A percentile compares a stretch with the other conserved stretches of the same genome.
phyloP scores from a whole-genome alignment of 2,888 invertebrate genomes.

The Junonia oenone region DNA sequence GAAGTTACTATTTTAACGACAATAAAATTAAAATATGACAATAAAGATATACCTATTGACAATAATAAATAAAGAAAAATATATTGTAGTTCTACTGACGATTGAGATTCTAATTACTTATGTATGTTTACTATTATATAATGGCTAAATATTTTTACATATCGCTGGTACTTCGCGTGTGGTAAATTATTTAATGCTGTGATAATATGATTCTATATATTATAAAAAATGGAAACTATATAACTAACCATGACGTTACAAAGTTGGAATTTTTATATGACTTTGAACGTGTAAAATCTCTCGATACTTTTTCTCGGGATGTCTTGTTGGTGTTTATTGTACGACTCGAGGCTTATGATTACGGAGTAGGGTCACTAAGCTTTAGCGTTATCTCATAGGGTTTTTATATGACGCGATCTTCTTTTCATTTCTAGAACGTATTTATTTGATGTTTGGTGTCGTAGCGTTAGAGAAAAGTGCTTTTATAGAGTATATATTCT shows the following conservation, averaged over 20 bases:
- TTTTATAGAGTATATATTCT: constrained; percentile 56
- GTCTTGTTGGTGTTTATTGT: constrained; percentile 26
- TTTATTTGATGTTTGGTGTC: constrained; percentile 76
- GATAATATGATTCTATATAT: constrained; percentile 38
- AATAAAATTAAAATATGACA: constrained; percentile 32
- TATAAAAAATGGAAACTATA: constrained; percentile 40
- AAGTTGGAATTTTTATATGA: constrained; percentile 39
- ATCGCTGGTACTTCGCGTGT: constrained; percentile 55
- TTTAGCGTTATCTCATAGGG: constrained; percentile 60
- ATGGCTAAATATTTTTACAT: constrained; percentile 58
- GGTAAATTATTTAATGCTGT: constrained; percentile 55
- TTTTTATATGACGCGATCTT: constrained; percentile 45
- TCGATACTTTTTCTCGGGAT: constrained; percentile 60
- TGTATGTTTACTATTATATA: constrained; percentile 16
- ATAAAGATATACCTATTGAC: constrained; percentile 34
- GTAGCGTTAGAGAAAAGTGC: constrained; percentile 69
- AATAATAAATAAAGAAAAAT: constrained; percentile 32
- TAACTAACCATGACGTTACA: constrained; percentile 39
- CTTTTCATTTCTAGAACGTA: constrained; percentile 37
- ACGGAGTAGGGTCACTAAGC: constrained; percentile 37
- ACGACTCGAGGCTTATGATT: constrained; percentile 4
- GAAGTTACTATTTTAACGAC: constrained; percentile 22
- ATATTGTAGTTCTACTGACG: constrained; percentile 11
- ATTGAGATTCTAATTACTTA: constrained; percentile 7
- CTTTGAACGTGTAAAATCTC: constrained; percentile 35